Base-by-base conservation (phyloP, 2,797 vertebrate species). In the Dallia pectoralis region DNA sequence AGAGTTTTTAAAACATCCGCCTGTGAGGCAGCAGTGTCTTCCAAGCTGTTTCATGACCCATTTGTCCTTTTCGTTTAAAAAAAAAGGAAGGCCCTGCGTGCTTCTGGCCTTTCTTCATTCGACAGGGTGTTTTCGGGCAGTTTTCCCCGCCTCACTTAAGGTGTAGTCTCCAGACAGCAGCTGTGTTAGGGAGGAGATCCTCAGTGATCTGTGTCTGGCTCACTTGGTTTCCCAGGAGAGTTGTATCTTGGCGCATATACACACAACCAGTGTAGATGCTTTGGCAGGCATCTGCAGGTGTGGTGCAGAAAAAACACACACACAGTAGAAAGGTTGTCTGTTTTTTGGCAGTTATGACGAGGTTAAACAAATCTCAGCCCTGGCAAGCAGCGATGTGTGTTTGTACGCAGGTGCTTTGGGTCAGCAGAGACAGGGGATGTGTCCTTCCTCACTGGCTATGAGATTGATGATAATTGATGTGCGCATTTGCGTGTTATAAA, bases 401-500 rank as follows among this genome's bases (percentile, higher is more conserved):
- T 3, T 63, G 15, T 63, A 3, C 6, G 51, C 51, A 56, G 49
- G 51, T 56, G 53, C 25, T 59, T 59, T 25, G 22, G 53, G 22
- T 59, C 53, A 59, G 53, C 53, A 59, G 53, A 59, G 53, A 56
- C 51, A 56, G 51, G 19, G 14, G 51, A 22, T 25, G 9, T 76
- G 78, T 82, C 85, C 78, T 79, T 74, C 82, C 63, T 74, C 65
- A 74, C 78, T 74, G 48, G 36, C 64, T 4, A 74, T 79, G 73
- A 78, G 70, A 67, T 76, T 27, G 22, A 22, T 27, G 19, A 59
- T n/a, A 59, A 9, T 9, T 59, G n/a, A 3, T 25, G 25, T 59
- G 22, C 25, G 36, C 36, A 40, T 40, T 40, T 40, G 36, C 9
- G 36, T 40, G 36, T 40, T 40, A 40, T 40, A 1, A 40, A 4